Base-by-base conservation (phyloP, 2,888 invertebrate species). In the Diarsia dahlii region DNA sequence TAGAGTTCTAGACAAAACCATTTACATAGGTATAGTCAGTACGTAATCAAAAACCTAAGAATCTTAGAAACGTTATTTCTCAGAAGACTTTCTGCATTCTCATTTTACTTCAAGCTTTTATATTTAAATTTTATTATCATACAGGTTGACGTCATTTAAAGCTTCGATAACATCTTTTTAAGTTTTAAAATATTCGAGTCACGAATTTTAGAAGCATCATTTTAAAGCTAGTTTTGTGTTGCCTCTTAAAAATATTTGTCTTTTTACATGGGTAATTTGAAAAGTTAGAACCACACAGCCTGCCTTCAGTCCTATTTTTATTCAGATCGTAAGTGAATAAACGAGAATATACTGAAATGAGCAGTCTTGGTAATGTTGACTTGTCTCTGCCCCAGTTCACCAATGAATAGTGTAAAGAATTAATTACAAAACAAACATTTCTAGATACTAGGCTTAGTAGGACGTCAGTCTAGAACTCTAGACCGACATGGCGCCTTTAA, bases 401-500 rank as follows among this genome's bases (percentile, higher is more conserved):
- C 3, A 65, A 58, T 48, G 15, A 64, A 70, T 66, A 48, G 46
- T 82, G 66, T 70, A 58, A n/a, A 62, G 3, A 65, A 64, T 48
- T 65, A 58, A 64, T 68, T 71, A 60, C 28, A 72, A 76, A 65
- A 65, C 28, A 73, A 70, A 39, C 46, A 71, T 76, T 75, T 81
- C 48, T 71, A 63, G 45, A 52, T 58, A 60, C 71, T 67, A 85
- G 75, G 72, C 71, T 78, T 81, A 80, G 74, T 76, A 58, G 73
- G 60, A 73, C 70, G 69, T 65, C 13, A 73, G 71, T 70, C 83
- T 78, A 82, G 84, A 13, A 76, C 69, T 68, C 81, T 78, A 82
- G 85, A 78, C 82, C 50, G 60, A 66, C 64, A 69, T 76, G 67
- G 74, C 64, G 80, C 79, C 69, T 78, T 69, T 73, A 84, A 83